Evolutionary conservation across 2,888 invertebrate genomes (phyloP), one percentile per base, ranked within the genome.

Genomic region (Mystacides longicornis): DNA sequence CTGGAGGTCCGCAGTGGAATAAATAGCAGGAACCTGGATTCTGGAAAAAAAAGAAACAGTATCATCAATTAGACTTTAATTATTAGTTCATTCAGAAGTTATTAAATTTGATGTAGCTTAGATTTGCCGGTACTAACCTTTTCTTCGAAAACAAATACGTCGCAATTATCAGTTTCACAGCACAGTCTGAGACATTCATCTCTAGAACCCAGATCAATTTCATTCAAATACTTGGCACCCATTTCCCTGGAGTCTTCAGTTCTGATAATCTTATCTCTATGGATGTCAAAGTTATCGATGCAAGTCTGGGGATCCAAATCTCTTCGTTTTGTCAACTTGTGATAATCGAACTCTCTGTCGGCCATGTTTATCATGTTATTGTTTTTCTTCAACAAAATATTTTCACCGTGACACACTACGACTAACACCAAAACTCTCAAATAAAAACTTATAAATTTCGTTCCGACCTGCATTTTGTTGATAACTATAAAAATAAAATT

Each of bases 101-200:
- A n/a, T n/a, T n/a, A n/a, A n/a, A n/a, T n/a, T n/a, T n/a, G n/a
- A n/a, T n/a, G n/a, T n/a, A n/a, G n/a, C n/a, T n/a, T n/a, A n/a
- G n/a, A n/a, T n/a, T n/a, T n/a, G n/a, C n/a, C n/a, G n/a, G n/a
- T n/a, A n/a, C n/a, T 49, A 67, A 89, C 91, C 84, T 92, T 93
- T 68, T 93, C 90, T 70, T 94, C 93, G 68, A 88, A 94, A 63
- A 94, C 88, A 70, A 92, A 93, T 21, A 93, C 92, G 71, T 94
- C 93, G 71, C 94, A 94, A 59, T 82, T 74, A 50, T 86, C 84
- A 2, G 91, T 92, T 71, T 89, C 86, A 73, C 93, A 94, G 74
- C 94, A 94, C 60, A 91, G 80, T 51, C 86, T 80, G 66, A 92
- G 78, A 68, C 94, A 94, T 68, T 93, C 91, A 64, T 85, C 81